Base-by-base conservation (phyloP, 2,888 invertebrate genomes). In the Brassicogethes aeneus region DNA sequence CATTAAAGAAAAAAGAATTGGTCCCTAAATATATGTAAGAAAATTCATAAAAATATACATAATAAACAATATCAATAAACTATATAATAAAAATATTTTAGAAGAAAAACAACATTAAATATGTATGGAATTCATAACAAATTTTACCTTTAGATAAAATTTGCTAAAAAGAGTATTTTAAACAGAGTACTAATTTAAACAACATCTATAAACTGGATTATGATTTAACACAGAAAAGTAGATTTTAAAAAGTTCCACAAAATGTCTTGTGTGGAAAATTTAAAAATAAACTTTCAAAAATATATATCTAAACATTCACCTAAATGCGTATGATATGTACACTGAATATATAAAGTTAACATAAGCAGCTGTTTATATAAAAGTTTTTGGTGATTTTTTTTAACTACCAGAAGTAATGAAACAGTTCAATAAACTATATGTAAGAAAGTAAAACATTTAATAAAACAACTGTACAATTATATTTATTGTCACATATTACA, bases 1-100 rank as follows among this genome's bases (percentile, higher is more conserved):
- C n/a, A n/a, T n/a, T n/a, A n/a, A n/a, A n/a, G n/a, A n/a, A 50
- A 42, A 37, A 37, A 41, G 39, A 45, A 36, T 50, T 50, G 49
- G 49, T 50, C 49, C 49, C 49, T 42, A 45, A 42, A 40, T 39
- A 42, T 36, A 46, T 43, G 32, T 14, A 15, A 41, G 14, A 36
- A 23, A 23, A 23, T 23, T 23, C 23, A 23, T 23, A 23, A 23
- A 23, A 23, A 23, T 23, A 23, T 23, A 23, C 23, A 23, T 23
- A 23, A 23, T 23, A 23, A 23, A 23, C 23, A 23, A 7, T 23
- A 23, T 10, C 10, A 10, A 23, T 23, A 23, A 23, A 23, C 23
- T 23, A 23, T 10, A 23, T 23, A 7, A 7, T 23, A 7, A 23
- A 23, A 5, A 7, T 7, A 10, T 23, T 23, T 7, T 5, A 23